Base-by-base conservation (phyloP, 1,140 invertebrate genomes). In the Bombus impatiens region DNA sequence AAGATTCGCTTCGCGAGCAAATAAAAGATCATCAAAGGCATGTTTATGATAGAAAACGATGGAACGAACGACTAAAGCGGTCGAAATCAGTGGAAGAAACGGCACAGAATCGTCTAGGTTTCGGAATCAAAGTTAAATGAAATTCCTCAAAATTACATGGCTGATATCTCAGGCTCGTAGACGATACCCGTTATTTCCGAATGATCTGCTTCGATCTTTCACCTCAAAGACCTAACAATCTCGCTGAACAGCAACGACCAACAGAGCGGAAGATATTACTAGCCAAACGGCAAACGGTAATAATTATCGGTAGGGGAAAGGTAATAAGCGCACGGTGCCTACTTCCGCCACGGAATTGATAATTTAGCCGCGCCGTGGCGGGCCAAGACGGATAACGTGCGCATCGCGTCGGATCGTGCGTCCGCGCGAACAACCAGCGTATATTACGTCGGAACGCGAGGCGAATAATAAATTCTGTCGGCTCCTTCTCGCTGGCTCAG, bases 391-490 rank as follows among this genome's bases (percentile, higher is more conserved):
- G 71, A 77, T 85, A 85, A 79, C 77, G 67, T 72, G 77, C 47
- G 42, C 77, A 62, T 82, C 62, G 85, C 72, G 80, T 71, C 35
- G 57, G 44, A 47, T 28, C 42, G 65, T 22, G 59, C 65, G 53
- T 70, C n/a, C 47, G 47, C 5, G 47, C 0, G 15, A 53, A 53
- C 47, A 53, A 53, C n/a, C 18, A 53, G 37, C 76, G 78, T 86
- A 82, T 82, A 82, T 86, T 68, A 82, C 37, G 70, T 47, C 62
- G 84, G 71, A 84, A 87, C 82, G 75, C 76, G 82, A 87, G 42
- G 82, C 57, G 82, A 75, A 78, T 87, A 84, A 87, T 87, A 87
- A 87, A 87, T 87, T 87, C 62, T 35, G 71, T 47, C 57, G 42
- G 67, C 68, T 75, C 32, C 32, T 84, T 76, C 42, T 53, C 47